phyloP scores from a whole-genome alignment of 2,888 invertebrate genomes.

The Neoitamus cyanurus region DNA sequence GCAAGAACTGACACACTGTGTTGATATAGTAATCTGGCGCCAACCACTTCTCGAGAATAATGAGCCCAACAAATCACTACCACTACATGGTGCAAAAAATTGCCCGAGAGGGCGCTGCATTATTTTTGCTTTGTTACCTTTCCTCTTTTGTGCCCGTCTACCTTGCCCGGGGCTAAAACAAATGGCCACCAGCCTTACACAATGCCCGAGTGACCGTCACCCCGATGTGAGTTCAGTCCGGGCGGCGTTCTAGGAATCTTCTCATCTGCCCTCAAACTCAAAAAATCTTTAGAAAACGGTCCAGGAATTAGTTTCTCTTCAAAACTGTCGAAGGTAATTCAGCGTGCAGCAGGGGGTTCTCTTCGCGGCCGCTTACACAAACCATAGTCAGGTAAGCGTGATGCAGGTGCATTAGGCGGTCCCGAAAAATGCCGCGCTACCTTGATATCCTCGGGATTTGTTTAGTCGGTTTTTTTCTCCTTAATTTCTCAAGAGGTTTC shows the following conservation, averaged over 20 bases:
- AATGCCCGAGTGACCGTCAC: neutral
- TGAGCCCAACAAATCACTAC: neutral
- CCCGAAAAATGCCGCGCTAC: neutral
- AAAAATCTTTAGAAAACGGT: constrained; percentile 2
- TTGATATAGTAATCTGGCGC: no score
- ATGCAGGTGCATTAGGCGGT: constrained; percentile 37
- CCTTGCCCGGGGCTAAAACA: neutral
- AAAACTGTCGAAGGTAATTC: constrained; percentile 2
- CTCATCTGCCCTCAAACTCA: neutral
- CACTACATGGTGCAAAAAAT: neutral
- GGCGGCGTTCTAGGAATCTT: constrained; percentile 4
- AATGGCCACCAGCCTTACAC: neutral
- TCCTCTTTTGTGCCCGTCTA: neutral
- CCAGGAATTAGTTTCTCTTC: constrained; percentile 19
- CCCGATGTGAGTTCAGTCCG: neutral
- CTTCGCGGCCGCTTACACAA: neutral
- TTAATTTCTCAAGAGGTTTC: neutral
- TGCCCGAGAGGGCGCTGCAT: neutral
- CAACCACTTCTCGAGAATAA: neutral
- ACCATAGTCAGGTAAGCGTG: constrained; percentile 3
- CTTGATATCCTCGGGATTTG: neutral
- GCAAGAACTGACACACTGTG: neutral
- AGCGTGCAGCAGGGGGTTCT: constrained; percentile 33
- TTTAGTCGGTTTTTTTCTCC: neutral
- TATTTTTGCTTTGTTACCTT: neutral